Evolutionary conservation across 2,113 vertebrate genomes (phyloP), one percentile per base, ranked within the genome.

Genomic region (Myxocyprinus asiaticus): DNA sequence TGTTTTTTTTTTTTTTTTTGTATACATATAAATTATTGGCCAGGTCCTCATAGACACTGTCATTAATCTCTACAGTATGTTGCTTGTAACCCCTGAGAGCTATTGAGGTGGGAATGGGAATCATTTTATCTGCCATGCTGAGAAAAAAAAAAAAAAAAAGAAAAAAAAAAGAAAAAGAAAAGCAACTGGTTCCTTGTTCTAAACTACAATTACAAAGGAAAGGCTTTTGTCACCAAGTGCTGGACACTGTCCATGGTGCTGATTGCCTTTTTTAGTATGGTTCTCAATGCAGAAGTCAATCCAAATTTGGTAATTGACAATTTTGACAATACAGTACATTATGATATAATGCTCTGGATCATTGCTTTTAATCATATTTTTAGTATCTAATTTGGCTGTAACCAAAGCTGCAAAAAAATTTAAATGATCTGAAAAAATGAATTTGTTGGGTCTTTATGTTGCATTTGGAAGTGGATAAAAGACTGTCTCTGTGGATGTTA

Each of bases 21-120:
- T 63, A 82, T 67, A 79, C 48, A 15, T 74, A 58, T 74, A 78
- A 63, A 70, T 78, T 81, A 80, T 64, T 62, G 75, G 17, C 75
- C 56, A 48, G 53, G 4, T 75, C 70, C 22, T 58, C 5, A 2
- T 66, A 65, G 83, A 76, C 76, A 63, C 42, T 48, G 56, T 43
- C 58, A 79, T 84, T 71, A 81, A 79, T 84, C 64, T 78, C 17
- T 67, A 43, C 55, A 51, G 61, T 63, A 63, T 9, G 14, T 15
- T 51, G 58, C 45, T 10, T 67, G 50, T 75, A 63, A 63, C 14
- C 43, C 55, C 17, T 17, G 14, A 14, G 59, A 56, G 59, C 4
- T 17, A 44, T 42, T 33, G 9, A 48, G 12, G 4, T 45, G 50
- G 33, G 63, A 80, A 73, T 74, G 51, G n/a, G 44, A 77, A 74